Base-by-base conservation (phyloP, 2,888 invertebrate genomes). In the Lutraria lutraria region DNA sequence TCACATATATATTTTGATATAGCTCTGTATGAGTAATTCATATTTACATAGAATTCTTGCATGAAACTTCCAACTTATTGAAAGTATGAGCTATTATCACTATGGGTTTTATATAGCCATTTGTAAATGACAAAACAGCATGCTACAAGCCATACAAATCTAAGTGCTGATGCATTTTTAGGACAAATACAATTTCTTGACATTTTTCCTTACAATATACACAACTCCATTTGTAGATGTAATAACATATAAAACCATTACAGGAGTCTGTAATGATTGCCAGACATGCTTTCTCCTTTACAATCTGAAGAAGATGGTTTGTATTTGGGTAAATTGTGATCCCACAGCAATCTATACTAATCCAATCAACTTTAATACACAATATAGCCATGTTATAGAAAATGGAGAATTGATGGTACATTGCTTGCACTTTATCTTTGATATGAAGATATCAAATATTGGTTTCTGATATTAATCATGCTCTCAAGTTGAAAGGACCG, bases 341-440 rank as follows among this genome's bases (percentile, higher is more conserved):
- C 25, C 25, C 63, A 25, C 21, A 54, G 53, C 54, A 80, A 60
- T 85, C 80, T 21, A 85, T 85, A 85, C 60, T 85, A 85, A 85
- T 85, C 79, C 85, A 85, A 85, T 85, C 85, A 85, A 2, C 43
- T 56, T 76, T 85, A 56, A 85, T 85, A 80, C 56, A 34, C 43
- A 80, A 85, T 79, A 76, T 60, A 56, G 80, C 80, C 31, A 31
- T 85, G 31, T 43, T 80, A 80, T 79, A 52, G 85, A 83, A 76
- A 85, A 89, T 89, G 79, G 87, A 88, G 60, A 89, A 87, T 87
- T 89, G 89, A 89, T 89, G 82, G 87, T 53, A 82, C 29, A 85
- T 81, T 54, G 56, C 54, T 29, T 87, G 82, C 89, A 89, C 80
- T 89, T 87, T 85, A 89, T 89, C 89, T 85, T 85, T 85, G 87